Evolutionary conservation across 30 jellyfish, hydroid and myxozoan genomes (phyloP), one percentile per base, ranked within the genome.

Genomic region (Haliclystus octoradiatus): DNA sequence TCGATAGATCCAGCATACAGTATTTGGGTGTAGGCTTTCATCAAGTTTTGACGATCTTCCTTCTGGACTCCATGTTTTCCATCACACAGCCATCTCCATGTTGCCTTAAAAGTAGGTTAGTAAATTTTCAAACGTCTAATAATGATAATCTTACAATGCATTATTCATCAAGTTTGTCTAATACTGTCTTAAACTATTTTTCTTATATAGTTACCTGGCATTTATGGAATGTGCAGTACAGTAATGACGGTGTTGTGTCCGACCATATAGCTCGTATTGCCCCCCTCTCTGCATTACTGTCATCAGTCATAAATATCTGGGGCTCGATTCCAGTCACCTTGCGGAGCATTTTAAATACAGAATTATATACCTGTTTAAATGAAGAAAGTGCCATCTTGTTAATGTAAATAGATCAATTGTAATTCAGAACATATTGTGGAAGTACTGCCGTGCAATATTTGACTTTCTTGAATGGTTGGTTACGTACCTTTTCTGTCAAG

Each of bases 81-180:
- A 40, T 40, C 57, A 40, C 57, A 40, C 9, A 40, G 57, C 57
- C 57, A 40, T 40, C 57, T 9, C 57, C 57, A 40, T 40, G 57
- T 40, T 40, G 57, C 57, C 57, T 40, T 40, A 5, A 19, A 9
- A 40, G 57, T 40, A 40, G 19, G 57, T 40, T 40, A 19, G 19
- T 40, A 40, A 40, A 5, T 9, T 40, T 40, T 40, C 14, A 5
- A n/a, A n/a, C n/a, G n/a, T n/a, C n/a, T n/a, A n/a, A n/a, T n/a
- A n/a, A n/a, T n/a, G n/a, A n/a, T n/a, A n/a, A n/a, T n/a, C n/a
- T n/a, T n/a, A n/a, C n/a, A n/a, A n/a, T n/a, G n/a, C n/a, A n/a
- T n/a, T n/a, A 19, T 5, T 40, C 57, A 5, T 40, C 57, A 9
- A 40, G 57, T 19, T 40, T 40, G 19, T 19, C 57, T 40, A 19